These are phyloP conservation scores for Zootermopsis nevadensis DNA, from an alignment of 2,888 invertebrate genomes.

Conservation along the genomic window DNA sequence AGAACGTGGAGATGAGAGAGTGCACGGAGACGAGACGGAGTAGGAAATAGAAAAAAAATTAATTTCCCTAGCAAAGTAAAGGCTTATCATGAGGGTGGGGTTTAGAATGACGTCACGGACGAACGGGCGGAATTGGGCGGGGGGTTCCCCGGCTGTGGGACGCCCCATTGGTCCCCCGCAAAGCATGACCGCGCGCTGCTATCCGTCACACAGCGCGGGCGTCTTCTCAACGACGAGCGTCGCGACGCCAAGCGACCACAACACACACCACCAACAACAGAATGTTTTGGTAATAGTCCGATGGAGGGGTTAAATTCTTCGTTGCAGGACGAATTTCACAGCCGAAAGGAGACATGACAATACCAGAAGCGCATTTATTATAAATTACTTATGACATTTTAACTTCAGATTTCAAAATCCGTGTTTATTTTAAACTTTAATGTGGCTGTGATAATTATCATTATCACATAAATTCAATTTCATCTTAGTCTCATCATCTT, in stretches of 20 bases:
- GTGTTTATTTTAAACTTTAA: too few relatives aligned
- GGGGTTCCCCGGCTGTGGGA: constrained; percentile 50
- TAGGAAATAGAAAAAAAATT: constrained; percentile 12
- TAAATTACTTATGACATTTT: too few relatives aligned
- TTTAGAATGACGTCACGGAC: constrained; percentile 47
- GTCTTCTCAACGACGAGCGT: constrained; percentile 23
- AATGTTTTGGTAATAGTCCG: not conserved
- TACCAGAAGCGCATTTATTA: too few relatives aligned
- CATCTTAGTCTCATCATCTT: too few relatives aligned
- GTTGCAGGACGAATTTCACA: too few relatives aligned
- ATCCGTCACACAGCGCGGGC: constrained; percentile 41
- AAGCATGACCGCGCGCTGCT: constrained; percentile 55
- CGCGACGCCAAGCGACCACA: constrained; percentile 41
- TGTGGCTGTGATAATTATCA: too few relatives aligned
- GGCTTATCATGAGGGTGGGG: constrained; percentile 42
- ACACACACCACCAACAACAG: constrained; percentile 33
- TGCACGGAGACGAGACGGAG: not conserved
- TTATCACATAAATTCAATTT: too few relatives aligned
- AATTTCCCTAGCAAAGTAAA: constrained; percentile 37
- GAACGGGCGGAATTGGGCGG: constrained; percentile 49
- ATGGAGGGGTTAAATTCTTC: not conserved
- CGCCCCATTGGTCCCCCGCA: constrained; percentile 57
- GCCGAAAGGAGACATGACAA: too few relatives aligned
- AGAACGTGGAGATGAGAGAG: not conserved
- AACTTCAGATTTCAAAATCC: too few relatives aligned